These are phyloP conservation scores for Tadarida brasiliensis DNA, from an alignment of 2,797 vertebrate species.

Conservation along the genomic window DNA sequence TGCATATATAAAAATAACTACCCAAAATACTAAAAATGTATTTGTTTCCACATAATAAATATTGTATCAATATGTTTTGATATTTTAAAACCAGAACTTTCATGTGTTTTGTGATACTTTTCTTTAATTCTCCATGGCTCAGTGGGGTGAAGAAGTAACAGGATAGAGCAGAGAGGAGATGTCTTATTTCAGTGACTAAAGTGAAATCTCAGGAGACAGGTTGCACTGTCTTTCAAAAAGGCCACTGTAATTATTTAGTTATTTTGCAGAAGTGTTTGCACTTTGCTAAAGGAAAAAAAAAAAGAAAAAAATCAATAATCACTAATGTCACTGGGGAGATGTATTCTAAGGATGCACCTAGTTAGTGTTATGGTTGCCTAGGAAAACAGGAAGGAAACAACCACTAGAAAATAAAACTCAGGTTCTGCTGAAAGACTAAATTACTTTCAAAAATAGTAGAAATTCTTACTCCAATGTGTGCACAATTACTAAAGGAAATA, in stretches of 20 bases:
- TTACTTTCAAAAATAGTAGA: background rate
- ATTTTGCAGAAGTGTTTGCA: background rate
- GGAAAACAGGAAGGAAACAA: background rate
- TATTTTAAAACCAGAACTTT: background rate
- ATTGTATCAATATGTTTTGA: background rate
- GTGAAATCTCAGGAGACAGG: background rate
- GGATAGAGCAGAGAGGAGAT: background rate
- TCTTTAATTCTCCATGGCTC: background rate
- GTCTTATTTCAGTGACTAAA: background rate
- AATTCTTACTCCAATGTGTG: background rate
- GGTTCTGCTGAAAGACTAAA: background rate
- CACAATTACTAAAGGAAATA: background rate
- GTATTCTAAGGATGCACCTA: background rate
- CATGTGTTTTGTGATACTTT: background rate
- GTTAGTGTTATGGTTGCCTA: background rate
- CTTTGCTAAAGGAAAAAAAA: background rate
- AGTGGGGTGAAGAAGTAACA: background rate
- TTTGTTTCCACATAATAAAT: background rate
- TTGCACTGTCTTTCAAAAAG: background rate
- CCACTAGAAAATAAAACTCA: background rate
- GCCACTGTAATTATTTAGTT: background rate
- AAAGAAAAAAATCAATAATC: background rate
- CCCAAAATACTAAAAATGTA: background rate
- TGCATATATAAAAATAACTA: background rate
- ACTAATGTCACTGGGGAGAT: background rate